A percentile compares a stretch with the other conserved stretches of the same genome.
phyloP scores from a whole-genome alignment of 1,140 invertebrate genomes.

The Drosophila albomicans region DNA sequence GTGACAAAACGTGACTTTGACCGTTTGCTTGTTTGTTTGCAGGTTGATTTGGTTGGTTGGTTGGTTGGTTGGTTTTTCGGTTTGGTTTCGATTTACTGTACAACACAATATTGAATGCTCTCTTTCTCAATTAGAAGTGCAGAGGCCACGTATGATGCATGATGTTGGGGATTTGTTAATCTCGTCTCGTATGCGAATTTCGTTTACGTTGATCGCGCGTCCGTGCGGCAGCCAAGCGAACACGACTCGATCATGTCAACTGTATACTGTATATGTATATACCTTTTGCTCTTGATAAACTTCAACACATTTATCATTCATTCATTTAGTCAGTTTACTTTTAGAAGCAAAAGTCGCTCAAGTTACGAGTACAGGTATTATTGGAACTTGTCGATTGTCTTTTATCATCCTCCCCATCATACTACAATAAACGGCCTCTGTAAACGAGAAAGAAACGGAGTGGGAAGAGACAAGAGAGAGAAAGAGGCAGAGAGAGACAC shows the following conservation, averaged over 20 bases:
- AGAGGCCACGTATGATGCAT: slow-evolving; percentile 84
- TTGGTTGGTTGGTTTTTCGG: slow-evolving; percentile 12
- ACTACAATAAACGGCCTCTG: slow-evolving; percentile 85
- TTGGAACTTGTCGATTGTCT: slow-evolving; percentile 64
- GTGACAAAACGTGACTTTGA: slow-evolving; percentile 38
- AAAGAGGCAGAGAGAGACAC: slow-evolving; percentile 71
- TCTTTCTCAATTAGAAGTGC: slow-evolving; percentile 79
- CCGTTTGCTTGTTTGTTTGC: slow-evolving; percentile 38
- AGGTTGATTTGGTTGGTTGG: slow-evolving; percentile 29
- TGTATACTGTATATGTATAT: slow-evolving; percentile 1
- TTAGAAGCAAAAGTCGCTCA: slow-evolving; percentile 69
- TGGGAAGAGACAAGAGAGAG: slow-evolving; percentile 61
- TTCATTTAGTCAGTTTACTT: slow-evolving; percentile 22
- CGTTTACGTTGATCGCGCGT: slow-evolving; percentile 56
- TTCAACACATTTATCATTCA: slow-evolving; percentile 26
- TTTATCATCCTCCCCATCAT: slow-evolving; percentile 85
- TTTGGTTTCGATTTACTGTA: slow-evolving; percentile 23
- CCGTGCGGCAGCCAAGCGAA: slow-evolving; percentile 52
- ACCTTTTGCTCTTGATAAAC: slow-evolving; percentile 60
- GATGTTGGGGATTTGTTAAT: slow-evolving; percentile 78
- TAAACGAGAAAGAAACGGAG: slow-evolving; percentile 81
- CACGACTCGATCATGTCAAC: slow-evolving; percentile 62
- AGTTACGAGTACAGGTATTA: slow-evolving; percentile 71
- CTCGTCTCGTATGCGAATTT: slow-evolving; percentile 54
- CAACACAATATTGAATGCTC: slow-evolving; percentile 27